A percentile compares a stretch with the other conserved stretches of the same genome.
phyloP scores from a whole-genome alignment of 2,797 vertebrate genomes.

The Hapalemur alaotrensis region DNA sequence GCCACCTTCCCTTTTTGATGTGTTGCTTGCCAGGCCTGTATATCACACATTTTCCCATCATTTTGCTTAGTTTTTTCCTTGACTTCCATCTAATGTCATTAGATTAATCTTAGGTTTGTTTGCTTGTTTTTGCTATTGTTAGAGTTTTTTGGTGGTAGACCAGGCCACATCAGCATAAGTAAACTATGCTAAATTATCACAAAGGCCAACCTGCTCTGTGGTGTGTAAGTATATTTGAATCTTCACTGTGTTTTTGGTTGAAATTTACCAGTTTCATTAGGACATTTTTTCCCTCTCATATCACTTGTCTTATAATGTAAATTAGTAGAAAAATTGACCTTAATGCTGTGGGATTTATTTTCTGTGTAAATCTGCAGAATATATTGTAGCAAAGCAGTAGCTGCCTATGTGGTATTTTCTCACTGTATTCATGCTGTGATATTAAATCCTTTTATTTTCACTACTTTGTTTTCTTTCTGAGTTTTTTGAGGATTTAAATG shows the following conservation, averaged over 20 bases:
- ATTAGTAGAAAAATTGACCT: background rate
- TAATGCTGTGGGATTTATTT: background rate
- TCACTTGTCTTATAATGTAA: background rate
- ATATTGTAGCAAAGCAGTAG: background rate
- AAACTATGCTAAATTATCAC: background rate
- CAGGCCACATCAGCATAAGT: background rate
- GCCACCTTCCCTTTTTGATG: fast-evolving
- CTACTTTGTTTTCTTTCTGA: background rate
- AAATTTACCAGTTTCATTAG: background rate
- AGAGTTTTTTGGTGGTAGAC: background rate
- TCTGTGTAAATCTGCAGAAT: background rate
- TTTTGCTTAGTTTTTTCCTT: background rate
- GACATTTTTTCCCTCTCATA: background rate
- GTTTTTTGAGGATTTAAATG: too few species aligned
- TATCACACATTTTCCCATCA: fast-evolving
- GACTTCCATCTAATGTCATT: background rate
- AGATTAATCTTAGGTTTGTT: background rate
- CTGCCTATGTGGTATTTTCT: background rate
- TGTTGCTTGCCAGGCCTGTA: fast-evolving
- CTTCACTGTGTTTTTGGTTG: background rate
- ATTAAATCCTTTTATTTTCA: background rate
- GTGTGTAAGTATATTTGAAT: background rate
- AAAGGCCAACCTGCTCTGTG: background rate
- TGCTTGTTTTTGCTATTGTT: background rate
- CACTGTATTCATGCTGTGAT: background rate